Conservation (phyloP, 2,113 vertebrate species). For the Tyrannus savana region DNA sequence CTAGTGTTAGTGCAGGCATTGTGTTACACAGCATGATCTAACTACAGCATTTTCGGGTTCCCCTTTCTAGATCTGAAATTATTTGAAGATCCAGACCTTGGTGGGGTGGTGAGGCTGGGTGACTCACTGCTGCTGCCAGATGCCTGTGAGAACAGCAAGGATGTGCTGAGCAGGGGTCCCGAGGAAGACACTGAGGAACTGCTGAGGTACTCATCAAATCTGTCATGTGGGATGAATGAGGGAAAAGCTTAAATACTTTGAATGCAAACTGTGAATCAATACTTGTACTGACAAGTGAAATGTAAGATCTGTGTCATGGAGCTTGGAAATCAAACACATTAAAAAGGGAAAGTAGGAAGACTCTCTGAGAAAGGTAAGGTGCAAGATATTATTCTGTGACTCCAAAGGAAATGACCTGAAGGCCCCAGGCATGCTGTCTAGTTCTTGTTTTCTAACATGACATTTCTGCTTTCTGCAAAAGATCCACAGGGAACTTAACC, state of each 20-base stretch:
- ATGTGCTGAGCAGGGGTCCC: neutral
- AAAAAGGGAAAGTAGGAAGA: neutral
- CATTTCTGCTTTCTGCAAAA: neutral
- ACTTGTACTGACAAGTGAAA: neutral
- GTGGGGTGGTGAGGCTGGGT: constrained; percentile 71
- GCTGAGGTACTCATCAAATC: constrained; percentile 71
- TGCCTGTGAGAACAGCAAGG: neutral
- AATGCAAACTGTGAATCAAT: neutral
- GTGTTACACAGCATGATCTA: neutral
- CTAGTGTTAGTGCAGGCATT: neutral
- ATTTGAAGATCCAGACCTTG: constrained; percentile 83
- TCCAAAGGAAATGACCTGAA: neutral
- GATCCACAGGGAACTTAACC: neutral
- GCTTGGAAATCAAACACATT: neutral
- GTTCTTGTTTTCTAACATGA: neutral
- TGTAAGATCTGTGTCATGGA: neutral
- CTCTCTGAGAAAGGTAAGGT: neutral
- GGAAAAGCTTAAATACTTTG: neutral
- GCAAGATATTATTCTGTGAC: neutral
- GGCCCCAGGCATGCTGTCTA: neutral
- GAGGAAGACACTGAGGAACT: constrained; percentile 62
- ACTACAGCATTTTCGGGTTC: neutral
- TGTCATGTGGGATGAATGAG: neutral
- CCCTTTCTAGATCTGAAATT: constrained; percentile 72
- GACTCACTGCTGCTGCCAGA: constrained; percentile 78